Conservation (phyloP, 37 sponge, comb jelly and placozoan genomes). For the Aplysina aerophoba region DNA sequence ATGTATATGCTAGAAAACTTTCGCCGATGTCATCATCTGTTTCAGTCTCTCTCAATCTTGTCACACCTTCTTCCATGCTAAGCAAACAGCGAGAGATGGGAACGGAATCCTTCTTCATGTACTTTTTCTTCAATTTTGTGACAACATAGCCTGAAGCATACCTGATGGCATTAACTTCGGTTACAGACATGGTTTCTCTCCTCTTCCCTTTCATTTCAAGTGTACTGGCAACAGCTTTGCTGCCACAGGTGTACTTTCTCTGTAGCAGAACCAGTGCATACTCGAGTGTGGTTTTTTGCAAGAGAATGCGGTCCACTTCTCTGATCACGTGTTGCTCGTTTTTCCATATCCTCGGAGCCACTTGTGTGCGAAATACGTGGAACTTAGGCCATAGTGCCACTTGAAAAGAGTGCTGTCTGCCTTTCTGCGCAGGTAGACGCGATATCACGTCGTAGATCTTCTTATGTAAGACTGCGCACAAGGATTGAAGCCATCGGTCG, state of each 20-base stretch:
- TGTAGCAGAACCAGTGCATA: not conserved
- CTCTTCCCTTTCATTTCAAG: not conserved
- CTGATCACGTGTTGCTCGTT: not conserved
- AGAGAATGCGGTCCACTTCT: not conserved
- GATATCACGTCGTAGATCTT: not conserved
- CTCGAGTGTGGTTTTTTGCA: not conserved
- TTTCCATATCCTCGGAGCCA: not conserved
- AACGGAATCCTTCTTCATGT: not conserved
- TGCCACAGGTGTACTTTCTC: not conserved
- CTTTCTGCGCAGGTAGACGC: not conserved
- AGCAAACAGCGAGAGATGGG: not conserved
- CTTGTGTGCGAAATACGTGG: not conserved
- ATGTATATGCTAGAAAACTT: not conserved
- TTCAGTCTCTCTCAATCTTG: too few species aligned
- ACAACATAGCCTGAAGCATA: slow-evolving; percentile 1
- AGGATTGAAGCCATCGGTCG: not conserved
- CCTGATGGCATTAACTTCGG: slow-evolving; percentile 21
- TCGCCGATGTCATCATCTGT: not conserved
- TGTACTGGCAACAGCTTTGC: not conserved
- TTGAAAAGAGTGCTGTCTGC: not conserved
- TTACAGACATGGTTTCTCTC: not conserved
- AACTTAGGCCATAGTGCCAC: not conserved
- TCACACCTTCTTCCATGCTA: not conserved
- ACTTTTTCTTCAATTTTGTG: not conserved
- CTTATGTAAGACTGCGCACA: not conserved